Conservation (phyloP, 2,113 vertebrate species). For the Bubo scandiacus region DNA sequence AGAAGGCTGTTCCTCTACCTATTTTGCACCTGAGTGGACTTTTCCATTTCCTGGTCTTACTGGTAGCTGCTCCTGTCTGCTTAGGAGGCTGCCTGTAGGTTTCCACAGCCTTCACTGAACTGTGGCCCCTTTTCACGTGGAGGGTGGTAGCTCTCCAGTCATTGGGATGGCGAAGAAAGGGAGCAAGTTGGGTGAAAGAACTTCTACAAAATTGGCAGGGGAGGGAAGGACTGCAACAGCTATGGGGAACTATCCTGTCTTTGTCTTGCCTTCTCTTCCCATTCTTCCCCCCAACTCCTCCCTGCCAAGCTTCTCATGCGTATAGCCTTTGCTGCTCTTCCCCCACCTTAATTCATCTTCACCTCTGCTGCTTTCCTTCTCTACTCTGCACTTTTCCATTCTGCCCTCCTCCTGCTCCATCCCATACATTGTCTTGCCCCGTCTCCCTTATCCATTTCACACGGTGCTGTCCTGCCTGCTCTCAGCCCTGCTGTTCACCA, state of each 20-base stretch:
- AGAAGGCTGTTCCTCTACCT: background rate
- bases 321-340: background rate
- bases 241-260: background rate
- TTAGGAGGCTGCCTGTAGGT: background rate
- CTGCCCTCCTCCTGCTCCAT: background rate
- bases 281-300: background rate
- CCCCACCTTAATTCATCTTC: background rate
- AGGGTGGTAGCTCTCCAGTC: background rate
- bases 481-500: background rate
- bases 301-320: background rate
- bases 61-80: background rate
- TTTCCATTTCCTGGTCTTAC: background rate
- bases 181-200: background rate
- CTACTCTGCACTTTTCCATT: background rate
- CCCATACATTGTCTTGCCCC: background rate
- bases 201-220: background rate
- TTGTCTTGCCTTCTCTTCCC: background rate
- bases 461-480: background rate
- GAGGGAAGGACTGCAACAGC: background rate
- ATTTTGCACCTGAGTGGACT: background rate
- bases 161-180: background rate
- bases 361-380: background rate
- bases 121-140: background rate
- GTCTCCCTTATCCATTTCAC: background rate
- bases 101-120: background rate